Evolutionary conservation across 2,888 invertebrate species (phyloP).

Genomic region (Sinohyriopsis cumingii): DNA sequence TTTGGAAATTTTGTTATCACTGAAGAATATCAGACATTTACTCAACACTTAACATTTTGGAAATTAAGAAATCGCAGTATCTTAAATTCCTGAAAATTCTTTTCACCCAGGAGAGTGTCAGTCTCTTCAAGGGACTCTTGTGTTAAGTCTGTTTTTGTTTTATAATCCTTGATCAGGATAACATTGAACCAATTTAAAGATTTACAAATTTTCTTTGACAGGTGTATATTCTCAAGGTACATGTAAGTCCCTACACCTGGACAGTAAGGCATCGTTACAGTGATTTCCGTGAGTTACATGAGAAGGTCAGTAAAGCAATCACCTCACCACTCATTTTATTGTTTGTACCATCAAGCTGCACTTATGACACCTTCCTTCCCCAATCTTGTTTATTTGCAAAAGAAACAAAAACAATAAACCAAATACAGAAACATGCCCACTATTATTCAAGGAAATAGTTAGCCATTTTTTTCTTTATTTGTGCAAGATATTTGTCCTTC

Average conservation of each 20-base stretch:
- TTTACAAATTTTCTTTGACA: conserved; percentile 40
- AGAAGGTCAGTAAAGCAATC: conserved; percentile 74
- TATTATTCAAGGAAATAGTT: no score
- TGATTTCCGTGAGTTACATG: conserved; percentile 91
- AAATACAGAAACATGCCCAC: no score
- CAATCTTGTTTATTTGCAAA: neutral
- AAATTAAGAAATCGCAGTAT: no score
- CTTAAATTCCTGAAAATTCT: no score
- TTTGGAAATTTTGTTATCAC: no score
- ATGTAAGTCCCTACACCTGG: conserved; percentile 77
- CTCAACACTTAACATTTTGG: no score
- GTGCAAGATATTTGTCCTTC: no score
- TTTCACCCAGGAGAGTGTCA: no score
- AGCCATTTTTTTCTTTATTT: no score
- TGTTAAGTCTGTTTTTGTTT: neutral
- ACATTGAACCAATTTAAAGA: neutral
- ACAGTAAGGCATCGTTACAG: conserved; percentile 88
- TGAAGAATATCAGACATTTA: no score
- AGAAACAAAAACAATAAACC: neutral
- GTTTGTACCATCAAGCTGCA: neutral
- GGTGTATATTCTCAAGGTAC: conserved; percentile 72
- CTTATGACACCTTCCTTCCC: neutral
- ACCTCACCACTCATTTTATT: neutral
- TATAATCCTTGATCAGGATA: neutral
- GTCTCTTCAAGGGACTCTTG: no score